Percentiles rank a stretch among this genome's conserved stretches.
phyloP scores from a whole-genome alignment of 2,888 invertebrate species.

The Antitype chi region DNA sequence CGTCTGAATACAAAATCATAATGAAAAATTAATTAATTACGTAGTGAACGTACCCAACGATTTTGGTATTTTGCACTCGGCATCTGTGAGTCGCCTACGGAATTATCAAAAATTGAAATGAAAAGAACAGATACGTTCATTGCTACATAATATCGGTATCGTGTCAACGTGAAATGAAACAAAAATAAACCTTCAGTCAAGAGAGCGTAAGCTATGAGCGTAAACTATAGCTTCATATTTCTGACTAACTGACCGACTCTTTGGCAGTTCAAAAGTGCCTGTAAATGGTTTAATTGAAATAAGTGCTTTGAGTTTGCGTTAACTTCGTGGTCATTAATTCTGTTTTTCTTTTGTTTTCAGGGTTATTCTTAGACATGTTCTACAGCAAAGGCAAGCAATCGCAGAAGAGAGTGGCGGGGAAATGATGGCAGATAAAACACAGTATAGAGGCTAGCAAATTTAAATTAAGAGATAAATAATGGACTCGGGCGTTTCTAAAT shows the following conservation, averaged over 20 bases:
- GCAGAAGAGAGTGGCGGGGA: constrained; percentile 75
- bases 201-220: no score
- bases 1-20: no score
- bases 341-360: constrained; percentile 87
- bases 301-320: neutral
- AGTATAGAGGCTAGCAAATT: constrained; percentile 33
- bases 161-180: no score
- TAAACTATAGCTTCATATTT: neutral
- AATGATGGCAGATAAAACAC: constrained; percentile 68
- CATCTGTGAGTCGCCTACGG: no score
- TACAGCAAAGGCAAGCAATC: constrained; percentile 90
- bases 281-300: neutral
- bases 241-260: neutral
- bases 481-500: neutral
- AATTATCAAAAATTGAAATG: no score
- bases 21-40: no score
- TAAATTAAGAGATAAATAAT: constrained; percentile 9
- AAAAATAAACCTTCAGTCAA: no score
- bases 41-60: no score
- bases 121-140: no score
- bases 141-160: no score
- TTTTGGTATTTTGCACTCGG: no score
- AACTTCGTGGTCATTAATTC: neutral
- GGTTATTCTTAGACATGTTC: constrained; percentile 94
- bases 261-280: neutral